Percentiles rank a stretch among this genome's conserved stretches.
These are phyloP conservation scores for Cygnus atratus DNA, from an alignment of 2,113 vertebrate genomes.

Conservation along the genomic window DNA sequence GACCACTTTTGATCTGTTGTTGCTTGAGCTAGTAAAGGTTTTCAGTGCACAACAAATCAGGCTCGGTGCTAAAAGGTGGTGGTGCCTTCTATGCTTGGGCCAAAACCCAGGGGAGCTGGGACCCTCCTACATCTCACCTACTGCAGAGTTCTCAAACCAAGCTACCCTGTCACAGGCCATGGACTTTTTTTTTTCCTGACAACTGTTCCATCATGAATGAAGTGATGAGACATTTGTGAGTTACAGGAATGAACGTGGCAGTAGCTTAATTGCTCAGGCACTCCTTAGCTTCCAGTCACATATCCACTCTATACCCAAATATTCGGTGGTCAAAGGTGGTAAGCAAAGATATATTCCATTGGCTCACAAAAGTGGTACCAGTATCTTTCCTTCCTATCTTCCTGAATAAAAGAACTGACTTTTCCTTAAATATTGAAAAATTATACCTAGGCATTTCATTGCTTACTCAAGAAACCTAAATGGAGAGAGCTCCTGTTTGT, in stretches of 20 bases:
- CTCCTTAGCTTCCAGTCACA: background rate
- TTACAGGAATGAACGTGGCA: background rate
- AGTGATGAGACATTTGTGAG: background rate
- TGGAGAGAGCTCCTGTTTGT: background rate
- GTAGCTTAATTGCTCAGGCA: fast-evolving
- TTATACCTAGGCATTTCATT: fast-evolving
- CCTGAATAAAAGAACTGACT: background rate
- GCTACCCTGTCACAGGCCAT: background rate
- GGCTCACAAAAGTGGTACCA: background rate
- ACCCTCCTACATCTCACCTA: background rate
- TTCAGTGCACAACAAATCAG: background rate
- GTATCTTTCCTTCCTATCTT: background rate
- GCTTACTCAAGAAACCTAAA: background rate
- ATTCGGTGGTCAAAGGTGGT: background rate
- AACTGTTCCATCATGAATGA: background rate
- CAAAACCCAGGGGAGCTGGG: background rate
- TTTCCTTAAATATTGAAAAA: background rate
- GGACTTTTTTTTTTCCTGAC: background rate
- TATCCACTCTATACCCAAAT: background rate
- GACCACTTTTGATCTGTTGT: fast-evolving
- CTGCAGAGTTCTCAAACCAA: background rate
- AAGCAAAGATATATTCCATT: background rate
- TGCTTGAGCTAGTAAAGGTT: background rate
- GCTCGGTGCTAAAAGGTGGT: background rate
- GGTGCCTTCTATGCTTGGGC: background rate